These are phyloP conservation scores for Synergus itoensis DNA, from an alignment of 2,888 invertebrate species.

Conservation along the genomic window DNA sequence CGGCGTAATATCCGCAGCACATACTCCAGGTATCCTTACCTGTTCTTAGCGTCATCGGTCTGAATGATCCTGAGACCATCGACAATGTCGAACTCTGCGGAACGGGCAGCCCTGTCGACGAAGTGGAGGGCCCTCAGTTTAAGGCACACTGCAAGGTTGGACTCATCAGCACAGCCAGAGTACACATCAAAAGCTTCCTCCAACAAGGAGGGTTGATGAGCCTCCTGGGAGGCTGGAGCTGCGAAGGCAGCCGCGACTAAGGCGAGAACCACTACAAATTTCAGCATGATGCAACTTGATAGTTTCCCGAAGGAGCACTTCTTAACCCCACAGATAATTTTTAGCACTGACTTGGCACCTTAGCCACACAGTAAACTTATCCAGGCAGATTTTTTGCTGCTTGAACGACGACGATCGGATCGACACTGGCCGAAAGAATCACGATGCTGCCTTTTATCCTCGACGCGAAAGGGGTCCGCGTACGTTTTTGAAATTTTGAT, in stretches of 20 bases:
- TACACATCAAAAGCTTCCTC: constrained; percentile 74
- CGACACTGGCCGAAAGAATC: constrained; percentile 78
- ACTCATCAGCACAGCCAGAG: constrained; percentile 82
- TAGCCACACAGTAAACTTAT: constrained; percentile 12
- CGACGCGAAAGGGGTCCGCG: constrained; percentile 77
- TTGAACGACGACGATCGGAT: constrained; percentile 76
- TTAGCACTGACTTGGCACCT: constrained; percentile 26
- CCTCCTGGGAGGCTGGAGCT: constrained; percentile 70
- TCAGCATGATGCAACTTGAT: constrained; percentile 67
- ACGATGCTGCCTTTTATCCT: constrained; percentile 78
- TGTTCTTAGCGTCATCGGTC: constrained; percentile 76
- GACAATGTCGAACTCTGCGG: constrained; percentile 78
- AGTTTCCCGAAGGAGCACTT: constrained; percentile 4
- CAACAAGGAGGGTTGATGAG: constrained; percentile 65
- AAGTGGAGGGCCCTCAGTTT: constrained; percentile 88
- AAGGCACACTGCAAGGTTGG: constrained; percentile 86
- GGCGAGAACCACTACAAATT: constrained; percentile 69
- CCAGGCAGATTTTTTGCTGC: constrained; percentile 59
- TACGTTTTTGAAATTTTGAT: constrained; percentile 79
- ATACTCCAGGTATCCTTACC: constrained; percentile 65
- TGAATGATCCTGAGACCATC: constrained; percentile 79
- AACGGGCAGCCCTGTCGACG: constrained; percentile 85
- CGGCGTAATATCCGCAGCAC: neutral
- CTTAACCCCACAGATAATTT: constrained; percentile 21
- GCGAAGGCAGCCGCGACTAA: constrained; percentile 68